Conservation (phyloP, 1,140 invertebrate species). For the Geopemphigus sp. region DNA sequence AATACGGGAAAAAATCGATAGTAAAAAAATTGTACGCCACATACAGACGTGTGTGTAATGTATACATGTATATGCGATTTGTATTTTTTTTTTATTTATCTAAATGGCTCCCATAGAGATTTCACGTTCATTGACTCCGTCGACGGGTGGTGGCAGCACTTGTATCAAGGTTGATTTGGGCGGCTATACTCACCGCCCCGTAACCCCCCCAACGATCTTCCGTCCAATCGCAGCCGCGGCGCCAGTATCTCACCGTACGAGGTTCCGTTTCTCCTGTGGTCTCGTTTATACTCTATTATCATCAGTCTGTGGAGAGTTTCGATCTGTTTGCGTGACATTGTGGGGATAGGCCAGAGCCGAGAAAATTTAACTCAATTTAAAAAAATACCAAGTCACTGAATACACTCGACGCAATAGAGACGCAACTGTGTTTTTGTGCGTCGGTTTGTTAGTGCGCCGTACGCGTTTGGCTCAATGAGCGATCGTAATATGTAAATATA, state of each 20-base stretch:
- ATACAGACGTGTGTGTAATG: not conserved
- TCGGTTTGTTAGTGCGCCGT: conserved; percentile 38
- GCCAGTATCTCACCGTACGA: not conserved
- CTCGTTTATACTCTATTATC: not conserved
- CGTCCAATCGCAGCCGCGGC: not conserved
- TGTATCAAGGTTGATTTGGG: conserved; percentile 44
- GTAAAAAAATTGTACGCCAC: not conserved
- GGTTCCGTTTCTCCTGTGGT: conserved; percentile 5
- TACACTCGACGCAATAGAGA: conserved; percentile 45
- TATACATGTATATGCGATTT: conserved; percentile 5
- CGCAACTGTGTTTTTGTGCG: conserved; percentile 24
- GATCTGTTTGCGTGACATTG: conserved; percentile 19
- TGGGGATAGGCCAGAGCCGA: conserved; percentile 44
- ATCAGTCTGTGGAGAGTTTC: conserved; percentile 22
- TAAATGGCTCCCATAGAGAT: conserved; percentile 34
- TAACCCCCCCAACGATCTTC: not conserved
- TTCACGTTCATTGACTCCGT: conserved; percentile 42
- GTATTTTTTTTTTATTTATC: conserved; percentile 12
- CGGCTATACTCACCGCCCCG: not conserved
- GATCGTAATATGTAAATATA: conserved; percentile 34
- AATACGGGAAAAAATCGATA: not conserved
- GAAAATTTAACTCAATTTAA: conserved; percentile 47
- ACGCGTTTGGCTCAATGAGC: conserved; percentile 21
- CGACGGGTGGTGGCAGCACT: conserved; percentile 42
- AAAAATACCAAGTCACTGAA: conserved; percentile 43